Percentiles rank a stretch among this genome's conserved stretches.
Evolutionary conservation across 2,888 invertebrate species (phyloP).

Genomic region (Tinea pellionella): DNA sequence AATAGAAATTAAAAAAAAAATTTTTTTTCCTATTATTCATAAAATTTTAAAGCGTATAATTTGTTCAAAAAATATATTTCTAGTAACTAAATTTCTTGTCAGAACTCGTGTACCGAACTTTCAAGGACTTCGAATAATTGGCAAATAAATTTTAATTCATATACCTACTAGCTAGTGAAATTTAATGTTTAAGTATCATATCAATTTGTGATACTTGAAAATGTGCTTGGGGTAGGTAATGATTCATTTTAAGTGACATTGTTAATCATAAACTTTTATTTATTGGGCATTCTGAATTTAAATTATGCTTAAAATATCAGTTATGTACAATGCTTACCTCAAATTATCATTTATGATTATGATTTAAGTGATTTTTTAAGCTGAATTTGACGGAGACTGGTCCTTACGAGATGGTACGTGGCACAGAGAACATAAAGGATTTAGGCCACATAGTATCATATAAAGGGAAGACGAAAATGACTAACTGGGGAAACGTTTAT

Average conservation of each 20-base stretch:
- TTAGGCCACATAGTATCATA: conserved; percentile 62
- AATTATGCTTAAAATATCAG: too few relatives aligned
- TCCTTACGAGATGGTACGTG: conserved; percentile 66
- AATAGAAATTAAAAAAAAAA: too few relatives aligned
- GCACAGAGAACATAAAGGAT: conserved; percentile 50
- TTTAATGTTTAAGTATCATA: background rate
- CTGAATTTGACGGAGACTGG: conserved; percentile 63
- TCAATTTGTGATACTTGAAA: background rate
- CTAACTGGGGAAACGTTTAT: conserved; percentile 43
- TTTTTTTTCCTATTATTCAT: too few relatives aligned
- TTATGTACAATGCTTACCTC: too few relatives aligned
- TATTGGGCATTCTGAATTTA: too few relatives aligned
- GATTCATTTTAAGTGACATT: too few relatives aligned
- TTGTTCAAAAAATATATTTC: background rate
- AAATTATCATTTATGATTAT: too few relatives aligned
- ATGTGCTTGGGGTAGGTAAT: background rate
- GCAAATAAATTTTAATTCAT: background rate
- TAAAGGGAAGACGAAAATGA: conserved; percentile 39
- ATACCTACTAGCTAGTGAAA: background rate
- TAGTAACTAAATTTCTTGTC: background rate
- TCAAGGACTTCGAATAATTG: background rate
- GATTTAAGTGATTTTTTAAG: conserved; percentile 32
- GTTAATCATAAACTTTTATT: background rate
- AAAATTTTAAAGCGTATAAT: too few relatives aligned
- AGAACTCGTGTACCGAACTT: background rate